Evolutionary conservation across 2,113 vertebrate species (phyloP).

Genomic region (Apaloderma vittatum): DNA sequence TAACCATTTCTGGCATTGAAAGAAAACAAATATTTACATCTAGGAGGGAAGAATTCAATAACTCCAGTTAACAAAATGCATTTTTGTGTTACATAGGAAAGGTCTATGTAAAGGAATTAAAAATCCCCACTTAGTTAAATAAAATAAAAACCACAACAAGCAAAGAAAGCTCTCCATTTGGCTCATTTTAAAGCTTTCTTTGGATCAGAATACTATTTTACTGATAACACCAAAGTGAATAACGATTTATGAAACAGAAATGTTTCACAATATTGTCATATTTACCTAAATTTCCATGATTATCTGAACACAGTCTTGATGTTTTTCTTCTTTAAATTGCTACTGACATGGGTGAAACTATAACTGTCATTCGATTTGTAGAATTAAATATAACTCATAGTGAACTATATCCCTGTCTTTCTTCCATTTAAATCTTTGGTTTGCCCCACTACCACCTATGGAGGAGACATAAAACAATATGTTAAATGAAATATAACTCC

Average conservation of each 20-base stretch:
- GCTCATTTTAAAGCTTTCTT: neutral
- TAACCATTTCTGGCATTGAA: neutral
- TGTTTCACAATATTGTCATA: neutral
- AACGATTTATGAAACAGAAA: neutral
- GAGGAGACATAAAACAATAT: neutral
- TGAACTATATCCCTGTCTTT: neutral
- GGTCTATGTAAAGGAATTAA: neutral
- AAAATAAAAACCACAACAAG: too few species aligned
- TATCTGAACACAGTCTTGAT: neutral
- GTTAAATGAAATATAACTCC: neutral
- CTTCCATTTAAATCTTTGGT: neutral
- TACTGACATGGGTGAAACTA: neutral
- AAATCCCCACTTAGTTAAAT: fast-evolving
- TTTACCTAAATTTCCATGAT: neutral
- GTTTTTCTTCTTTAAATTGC: neutral
- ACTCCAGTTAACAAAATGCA: neutral
- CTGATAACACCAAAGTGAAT: neutral
- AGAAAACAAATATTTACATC: neutral
- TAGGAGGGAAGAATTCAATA: neutral
- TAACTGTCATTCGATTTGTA: neutral
- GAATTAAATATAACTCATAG: neutral
- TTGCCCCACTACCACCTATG: neutral
- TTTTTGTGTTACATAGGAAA: neutral
- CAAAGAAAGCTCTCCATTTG: neutral
- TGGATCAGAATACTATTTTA: neutral